phyloP scores from a whole-genome alignment of 2,797 vertebrate species.

The Yasuhikotakia modesta region DNA sequence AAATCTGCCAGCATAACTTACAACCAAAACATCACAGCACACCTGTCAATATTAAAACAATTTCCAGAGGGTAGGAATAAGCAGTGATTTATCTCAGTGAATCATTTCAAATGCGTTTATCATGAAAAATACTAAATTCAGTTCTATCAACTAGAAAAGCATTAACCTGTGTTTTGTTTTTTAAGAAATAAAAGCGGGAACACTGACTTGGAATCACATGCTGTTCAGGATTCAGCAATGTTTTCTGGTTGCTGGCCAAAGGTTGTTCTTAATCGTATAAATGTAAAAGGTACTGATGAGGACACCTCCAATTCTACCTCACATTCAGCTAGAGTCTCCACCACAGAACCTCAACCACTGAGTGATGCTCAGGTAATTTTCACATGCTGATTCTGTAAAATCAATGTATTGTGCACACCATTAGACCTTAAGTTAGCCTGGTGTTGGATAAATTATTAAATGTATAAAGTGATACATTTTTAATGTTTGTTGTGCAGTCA shows the following conservation, averaged over 20 bases:
- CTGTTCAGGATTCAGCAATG: not conserved
- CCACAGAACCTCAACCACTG: not conserved
- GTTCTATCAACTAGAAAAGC: not conserved
- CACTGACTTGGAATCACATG: not conserved
- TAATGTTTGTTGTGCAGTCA: not conserved
- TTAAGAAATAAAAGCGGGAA: slow-evolving; percentile 19
- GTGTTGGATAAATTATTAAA: too few relatives aligned
- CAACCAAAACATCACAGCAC: slow-evolving; percentile 32
- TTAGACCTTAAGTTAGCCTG: not conserved
- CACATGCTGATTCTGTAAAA: not conserved
- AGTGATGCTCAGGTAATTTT: slow-evolving; percentile 16
- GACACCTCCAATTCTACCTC: slow-evolving; percentile 12
- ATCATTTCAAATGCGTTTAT: not conserved
- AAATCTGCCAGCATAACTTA: slow-evolving; percentile 12
- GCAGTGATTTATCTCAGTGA: not conserved
- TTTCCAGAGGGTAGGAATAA: not conserved
- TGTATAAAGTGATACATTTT: not conserved
- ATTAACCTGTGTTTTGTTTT: not conserved
- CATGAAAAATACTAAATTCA: not conserved
- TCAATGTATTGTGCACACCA: not conserved
- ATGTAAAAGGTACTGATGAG: not conserved
- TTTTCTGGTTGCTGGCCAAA: slow-evolving; percentile 15
- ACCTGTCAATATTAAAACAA: slow-evolving; percentile 30
- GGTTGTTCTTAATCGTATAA: slow-evolving; percentile 26
- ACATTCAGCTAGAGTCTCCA: slow-evolving; percentile 17